Evolutionary conservation across 2,888 invertebrate species (phyloP).

Genomic region (Dastarcus helophoroides): DNA sequence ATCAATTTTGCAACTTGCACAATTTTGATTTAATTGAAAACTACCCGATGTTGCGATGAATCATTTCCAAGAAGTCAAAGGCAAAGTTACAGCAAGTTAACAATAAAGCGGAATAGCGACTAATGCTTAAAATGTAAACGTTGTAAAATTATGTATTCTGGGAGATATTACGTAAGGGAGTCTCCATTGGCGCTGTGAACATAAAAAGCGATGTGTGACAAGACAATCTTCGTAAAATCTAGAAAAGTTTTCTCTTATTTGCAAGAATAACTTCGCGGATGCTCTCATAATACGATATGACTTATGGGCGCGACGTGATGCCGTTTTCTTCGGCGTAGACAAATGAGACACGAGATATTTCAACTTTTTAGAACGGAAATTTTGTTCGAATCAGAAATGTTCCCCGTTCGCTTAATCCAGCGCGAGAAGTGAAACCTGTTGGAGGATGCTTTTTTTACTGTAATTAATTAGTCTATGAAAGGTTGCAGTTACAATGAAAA

Average conservation of each 20-base stretch:
- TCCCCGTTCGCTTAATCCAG: no score
- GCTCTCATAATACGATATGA: conserved; percentile 25
- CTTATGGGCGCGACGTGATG: conserved; percentile 28
- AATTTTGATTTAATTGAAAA: no score
- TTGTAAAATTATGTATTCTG: background rate
- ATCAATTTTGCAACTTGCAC: no score
- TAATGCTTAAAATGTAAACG: conserved; percentile 1
- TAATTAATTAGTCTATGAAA: no score
- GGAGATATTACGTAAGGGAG: background rate
- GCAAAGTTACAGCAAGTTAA: no score
- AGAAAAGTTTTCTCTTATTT: conserved; percentile 26
- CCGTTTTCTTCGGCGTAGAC: conserved; percentile 27
- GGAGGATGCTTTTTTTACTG: no score
- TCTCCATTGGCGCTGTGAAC: conserved; percentile 13
- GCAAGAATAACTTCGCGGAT: conserved; percentile 24
- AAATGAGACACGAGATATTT: conserved; percentile 25
- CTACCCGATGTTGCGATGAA: no score
- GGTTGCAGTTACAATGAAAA: no score
- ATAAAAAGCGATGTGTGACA: conserved; percentile 25
- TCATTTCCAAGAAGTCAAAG: no score
- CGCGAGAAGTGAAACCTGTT: no score
- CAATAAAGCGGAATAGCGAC: no score
- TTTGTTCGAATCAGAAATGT: no score
- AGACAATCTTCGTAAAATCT: conserved; percentile 27
- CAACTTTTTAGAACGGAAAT: conserved; percentile 21